A percentile compares a stretch with the other conserved stretches of the same genome.
phyloP scores from a whole-genome alignment of 1,140 invertebrate species.

The Prorops nasuta region DNA sequence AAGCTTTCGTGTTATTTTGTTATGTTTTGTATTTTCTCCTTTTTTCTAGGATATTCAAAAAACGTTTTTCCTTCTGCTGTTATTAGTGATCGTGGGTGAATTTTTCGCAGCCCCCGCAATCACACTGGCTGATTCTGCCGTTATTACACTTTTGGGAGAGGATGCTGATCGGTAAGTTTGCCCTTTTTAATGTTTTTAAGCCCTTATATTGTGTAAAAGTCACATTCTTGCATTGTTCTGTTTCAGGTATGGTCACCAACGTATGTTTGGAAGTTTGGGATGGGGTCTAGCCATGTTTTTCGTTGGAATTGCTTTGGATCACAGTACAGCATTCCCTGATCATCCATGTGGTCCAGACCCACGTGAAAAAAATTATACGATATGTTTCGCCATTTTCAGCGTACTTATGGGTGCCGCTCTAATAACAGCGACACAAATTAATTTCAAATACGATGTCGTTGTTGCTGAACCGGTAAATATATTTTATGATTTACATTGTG shows the following conservation, averaged over 20 bases:
- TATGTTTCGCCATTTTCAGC: slow-evolving; percentile 97
- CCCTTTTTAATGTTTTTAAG: too few species aligned
- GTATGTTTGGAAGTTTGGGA: slow-evolving; percentile 97
- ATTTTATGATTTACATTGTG: neutral
- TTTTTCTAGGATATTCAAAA: slow-evolving; percentile 82
- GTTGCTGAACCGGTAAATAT: slow-evolving; percentile 38
- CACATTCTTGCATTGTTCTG: neutral
- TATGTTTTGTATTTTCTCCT: neutral
- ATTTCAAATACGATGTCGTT: slow-evolving; percentile 71
- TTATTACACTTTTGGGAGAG: slow-evolving; percentile 87
- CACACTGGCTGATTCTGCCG: slow-evolving; percentile 93
- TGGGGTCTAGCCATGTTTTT: slow-evolving; percentile 99
- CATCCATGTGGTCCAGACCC: slow-evolving; percentile 87
- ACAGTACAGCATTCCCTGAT: slow-evolving; percentile 85
- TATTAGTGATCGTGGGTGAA: slow-evolving; percentile 94
- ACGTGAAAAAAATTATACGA: slow-evolving; percentile 95
- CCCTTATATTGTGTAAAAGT: too few species aligned
- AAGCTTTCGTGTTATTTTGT: neutral
- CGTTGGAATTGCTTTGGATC: slow-evolving; percentile 96
- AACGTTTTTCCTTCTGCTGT: slow-evolving; percentile 89
- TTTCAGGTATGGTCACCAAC: slow-evolving; percentile 88
- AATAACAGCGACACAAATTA: slow-evolving; percentile 88
- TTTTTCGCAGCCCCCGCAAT: slow-evolving; percentile 97
- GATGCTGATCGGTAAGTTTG: slow-evolving; percentile 73
- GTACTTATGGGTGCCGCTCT: slow-evolving; percentile 95